phyloP scores from a whole-genome alignment of 2,888 invertebrate genomes.

The Eueremaeus valkanovi region DNA sequence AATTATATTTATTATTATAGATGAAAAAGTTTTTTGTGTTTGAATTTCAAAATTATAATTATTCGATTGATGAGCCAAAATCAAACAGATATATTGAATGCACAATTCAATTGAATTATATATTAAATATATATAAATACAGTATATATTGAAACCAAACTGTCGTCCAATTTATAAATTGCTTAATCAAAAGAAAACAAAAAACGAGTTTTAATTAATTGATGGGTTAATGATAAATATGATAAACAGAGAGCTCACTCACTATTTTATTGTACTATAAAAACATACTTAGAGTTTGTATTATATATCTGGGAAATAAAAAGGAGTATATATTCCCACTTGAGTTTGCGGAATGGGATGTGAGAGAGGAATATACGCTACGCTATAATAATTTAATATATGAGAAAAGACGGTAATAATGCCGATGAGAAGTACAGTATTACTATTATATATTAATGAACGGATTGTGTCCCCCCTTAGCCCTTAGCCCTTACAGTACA shows the following conservation, averaged over 20 bases:
- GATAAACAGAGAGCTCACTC: slow-evolving; percentile 29
- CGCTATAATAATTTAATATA: slow-evolving; percentile 36
- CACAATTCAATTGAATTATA: slow-evolving; percentile 15
- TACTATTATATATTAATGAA: slow-evolving; percentile 36
- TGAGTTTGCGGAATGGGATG: slow-evolving; percentile 35
- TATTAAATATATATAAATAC: neutral
- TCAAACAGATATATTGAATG: slow-evolving; percentile 25
- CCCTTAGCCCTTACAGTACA: neutral
- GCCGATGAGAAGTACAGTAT: slow-evolving; percentile 32
- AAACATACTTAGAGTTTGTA: slow-evolving; percentile 36
- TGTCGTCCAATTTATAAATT: slow-evolving; percentile 33
- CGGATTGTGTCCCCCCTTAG: slow-evolving; percentile 15
- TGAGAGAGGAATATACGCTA: slow-evolving; percentile 18
- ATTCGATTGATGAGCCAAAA: slow-evolving; percentile 27
- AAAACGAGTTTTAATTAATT: slow-evolving; percentile 29
- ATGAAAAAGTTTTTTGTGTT: slow-evolving; percentile 1
- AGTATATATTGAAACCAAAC: slow-evolving; percentile 10
- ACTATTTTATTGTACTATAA: slow-evolving; percentile 38
- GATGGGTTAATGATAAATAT: slow-evolving; percentile 32
- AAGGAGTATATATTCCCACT: slow-evolving; percentile 34
- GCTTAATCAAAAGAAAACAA: slow-evolving; percentile 32
- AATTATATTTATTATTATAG: neutral
- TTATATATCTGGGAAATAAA: slow-evolving; percentile 31
- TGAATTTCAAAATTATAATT: slow-evolving; percentile 7
- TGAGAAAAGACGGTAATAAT: slow-evolving; percentile 30